Evolutionary conservation across 2,113 vertebrate genomes (phyloP).

Genomic region (Oxygymnocypris stewartii): DNA sequence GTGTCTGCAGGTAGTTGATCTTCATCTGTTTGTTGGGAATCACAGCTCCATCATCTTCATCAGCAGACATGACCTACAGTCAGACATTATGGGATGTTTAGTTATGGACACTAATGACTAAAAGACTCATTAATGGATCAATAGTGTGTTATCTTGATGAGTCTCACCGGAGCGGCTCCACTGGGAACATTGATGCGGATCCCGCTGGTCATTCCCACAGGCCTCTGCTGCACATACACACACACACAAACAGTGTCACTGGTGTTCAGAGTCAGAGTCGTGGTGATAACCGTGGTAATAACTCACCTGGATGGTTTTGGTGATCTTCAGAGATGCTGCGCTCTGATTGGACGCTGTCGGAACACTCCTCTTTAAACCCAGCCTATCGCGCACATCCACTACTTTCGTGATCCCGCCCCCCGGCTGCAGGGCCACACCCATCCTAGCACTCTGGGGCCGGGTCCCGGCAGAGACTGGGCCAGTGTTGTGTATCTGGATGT

Average conservation of each 20-base stretch:
- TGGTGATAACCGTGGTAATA: no score
- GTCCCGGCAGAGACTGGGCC: not conserved
- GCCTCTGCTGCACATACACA: conserved; percentile 69
- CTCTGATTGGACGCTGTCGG: conserved; percentile 71
- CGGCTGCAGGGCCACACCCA: conserved; percentile 60
- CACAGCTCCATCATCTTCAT: conserved; percentile 75
- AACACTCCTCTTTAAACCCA: conserved; percentile 87
- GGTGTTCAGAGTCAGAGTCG: not conserved
- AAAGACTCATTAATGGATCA: no score
- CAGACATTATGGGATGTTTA: conserved; percentile 21
- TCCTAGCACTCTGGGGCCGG: conserved; percentile 38
- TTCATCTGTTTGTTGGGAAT: conserved; percentile 87
- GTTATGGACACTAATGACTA: not conserved
- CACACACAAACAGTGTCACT: not conserved
- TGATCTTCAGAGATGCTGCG: conserved; percentile 85
- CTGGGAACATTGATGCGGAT: conserved; percentile 61
- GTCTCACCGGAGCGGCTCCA: conserved; percentile 62
- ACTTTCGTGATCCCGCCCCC: conserved; percentile 80
- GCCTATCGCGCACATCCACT: conserved; percentile 89
- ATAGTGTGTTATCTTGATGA: no score
- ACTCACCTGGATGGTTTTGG: conserved; percentile 94
- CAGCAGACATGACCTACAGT: conserved; percentile 40
- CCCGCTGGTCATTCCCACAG: conserved; percentile 67
- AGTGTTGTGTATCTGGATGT: conserved; percentile 70
- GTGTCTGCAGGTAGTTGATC: conserved; percentile 78